Evolutionary conservation across 2,888 invertebrate species (phyloP), one percentile per base, ranked within the genome.

Genomic region (Ophion ellenae): DNA sequence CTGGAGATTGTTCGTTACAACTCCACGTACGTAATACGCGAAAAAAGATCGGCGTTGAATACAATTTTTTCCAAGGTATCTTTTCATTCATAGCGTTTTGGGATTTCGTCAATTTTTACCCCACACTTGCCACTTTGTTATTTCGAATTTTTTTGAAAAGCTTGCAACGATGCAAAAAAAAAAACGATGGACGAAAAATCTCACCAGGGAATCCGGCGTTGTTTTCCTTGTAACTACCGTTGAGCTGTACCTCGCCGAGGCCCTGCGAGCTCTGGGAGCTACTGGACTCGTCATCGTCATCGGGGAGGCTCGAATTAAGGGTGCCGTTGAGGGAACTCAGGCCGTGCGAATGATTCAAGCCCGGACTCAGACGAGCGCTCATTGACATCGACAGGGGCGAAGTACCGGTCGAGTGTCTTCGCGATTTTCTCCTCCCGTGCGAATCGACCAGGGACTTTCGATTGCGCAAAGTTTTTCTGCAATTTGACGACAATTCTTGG

Each of bases 391-490:
- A 92, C 73, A 94, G 91, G 20, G 96, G 96, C 89, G 96, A 95
- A 69, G 96, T 96, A 76, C 96, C 97, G 11, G 96, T 96, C 81
- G 97, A 97, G 94, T 97, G 96, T 86, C 97, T 95, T 70, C 97
- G 95, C 63, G 98, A 98, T 94, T 97, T 98, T 88, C 98, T 95
- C 79, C 97, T 95, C 90, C 97, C 97, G 67, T 95, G 94, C 17
- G 95, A 95, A 90, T 96, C 96, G 66, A 94, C 94, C 80, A 96
- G 95, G 10, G 95, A 95, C 89, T 96, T 96, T 74, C 97, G 95
- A 92, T 96, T 96, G 80, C 97, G 95, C 66, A 98, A 95, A 1
- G 97, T 97, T 94, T 96, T 97, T 89, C 97, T 96, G 87, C 28
- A 73, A 71, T 77, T n/a, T 67, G 47, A 78, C 24, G 47, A 14